Base-by-base conservation (phyloP, 2,888 invertebrate genomes). In the Cryptops parisi region DNA sequence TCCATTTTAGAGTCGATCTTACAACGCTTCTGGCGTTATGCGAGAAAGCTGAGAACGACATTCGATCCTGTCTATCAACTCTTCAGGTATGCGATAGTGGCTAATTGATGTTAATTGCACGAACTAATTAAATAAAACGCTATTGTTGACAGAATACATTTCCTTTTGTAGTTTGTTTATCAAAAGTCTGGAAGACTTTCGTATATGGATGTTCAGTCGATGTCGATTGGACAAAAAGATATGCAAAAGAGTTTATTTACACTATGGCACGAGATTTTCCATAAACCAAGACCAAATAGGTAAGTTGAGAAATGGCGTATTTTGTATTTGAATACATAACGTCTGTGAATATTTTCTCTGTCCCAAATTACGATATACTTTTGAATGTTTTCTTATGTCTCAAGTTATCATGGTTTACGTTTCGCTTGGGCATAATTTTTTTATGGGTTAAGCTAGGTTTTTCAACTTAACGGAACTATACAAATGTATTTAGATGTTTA, bases 11-110 rank as follows among this genome's bases (percentile, higher is more conserved):
- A 50, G 78, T 82, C 0, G 81, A 84, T 64, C 70, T 80, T 60
- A 78, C 80, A 27, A 78, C 82, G 5, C 71, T 88, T 59, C 67
- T 82, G 33, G 80, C 84, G 3, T 70, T 97, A 55, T 84, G 87
- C 17, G 82, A 87, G 61, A 84, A 88, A 61, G 82, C 85, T 2
- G 79, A 80, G 51, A 87, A 89, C 61, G 97, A 97, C 72, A 84
- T 97, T 41, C 74, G 97, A 21, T 82, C 90, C 0, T 96, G 96
- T 64, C 76, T 97, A 52, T 87, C 90, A 19, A 80, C 89, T 45
- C 76, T 97, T 59, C 90, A 93, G 65, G 69, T 67, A 40, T 51
- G 38, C n/a, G n/a, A n/a, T n/a, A n/a, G n/a, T 17, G 15, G 26
- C 15, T 45, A 46, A 4, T n/a, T n/a, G n/a, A n/a, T n/a, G n/a